These are phyloP conservation scores for Minunthozetes semirufus DNA, from an alignment of 2,888 invertebrate species.

Conservation along the genomic window DNA sequence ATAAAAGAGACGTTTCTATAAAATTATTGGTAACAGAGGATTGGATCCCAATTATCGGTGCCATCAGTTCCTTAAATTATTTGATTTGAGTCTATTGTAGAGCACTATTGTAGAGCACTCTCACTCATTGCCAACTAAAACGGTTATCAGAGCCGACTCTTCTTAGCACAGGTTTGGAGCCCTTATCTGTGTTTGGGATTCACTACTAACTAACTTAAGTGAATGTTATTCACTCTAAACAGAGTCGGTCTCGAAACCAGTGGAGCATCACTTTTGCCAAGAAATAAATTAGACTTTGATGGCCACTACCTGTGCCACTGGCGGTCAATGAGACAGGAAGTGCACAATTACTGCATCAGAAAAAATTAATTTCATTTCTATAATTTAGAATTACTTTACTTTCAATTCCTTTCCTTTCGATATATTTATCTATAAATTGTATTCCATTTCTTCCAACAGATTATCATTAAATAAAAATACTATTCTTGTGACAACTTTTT, in stretches of 20 bases:
- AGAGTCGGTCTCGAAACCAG: neutral
- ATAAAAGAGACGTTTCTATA: neutral
- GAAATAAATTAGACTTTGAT: constrained; percentile 17
- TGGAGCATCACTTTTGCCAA: constrained; percentile 15
- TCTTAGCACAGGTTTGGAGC: neutral
- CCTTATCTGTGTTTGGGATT: neutral
- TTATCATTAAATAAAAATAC: neutral
- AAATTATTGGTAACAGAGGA: neutral
- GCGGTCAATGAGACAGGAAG: constrained; percentile 21
- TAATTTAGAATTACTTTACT: neutral
- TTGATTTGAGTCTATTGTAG: neutral
- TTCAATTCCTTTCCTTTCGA: too few species aligned
- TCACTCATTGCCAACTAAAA: neutral
- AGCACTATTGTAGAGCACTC: neutral
- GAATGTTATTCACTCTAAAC: constrained; percentile 4
- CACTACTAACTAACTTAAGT: neutral
- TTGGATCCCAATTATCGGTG: neutral
- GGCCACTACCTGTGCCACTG: constrained; percentile 12
- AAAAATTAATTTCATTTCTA: constrained; percentile 7
- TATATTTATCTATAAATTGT: too few species aligned
- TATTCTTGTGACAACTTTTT: neutral
- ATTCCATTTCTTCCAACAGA: too few species aligned
- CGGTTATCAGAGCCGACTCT: neutral
- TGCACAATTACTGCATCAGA: neutral
- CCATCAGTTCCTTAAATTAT: constrained; percentile 2